Percentiles rank a stretch among this genome's conserved stretches.
phyloP scores from a whole-genome alignment of 2,888 invertebrate genomes.

The Xestia ashworthii region DNA sequence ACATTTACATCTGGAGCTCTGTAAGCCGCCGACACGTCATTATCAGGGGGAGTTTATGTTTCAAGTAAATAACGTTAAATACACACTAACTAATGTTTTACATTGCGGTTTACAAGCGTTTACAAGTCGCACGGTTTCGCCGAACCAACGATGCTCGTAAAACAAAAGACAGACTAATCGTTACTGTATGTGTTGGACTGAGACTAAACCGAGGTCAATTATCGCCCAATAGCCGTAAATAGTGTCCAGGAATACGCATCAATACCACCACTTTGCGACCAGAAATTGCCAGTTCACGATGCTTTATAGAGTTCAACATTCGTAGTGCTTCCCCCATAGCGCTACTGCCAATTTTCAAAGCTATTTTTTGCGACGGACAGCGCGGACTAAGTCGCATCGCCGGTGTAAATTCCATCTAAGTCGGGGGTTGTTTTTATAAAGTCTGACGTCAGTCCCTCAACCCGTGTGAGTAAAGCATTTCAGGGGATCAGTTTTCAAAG shows the following conservation, averaged over 20 bases:
- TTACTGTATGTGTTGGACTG: conserved; percentile 14
- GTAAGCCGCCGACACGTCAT: conserved; percentile 52
- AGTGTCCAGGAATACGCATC: conserved; percentile 12
- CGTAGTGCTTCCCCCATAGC: background rate
- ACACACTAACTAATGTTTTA: background rate
- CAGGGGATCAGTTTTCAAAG: conserved; percentile 80
- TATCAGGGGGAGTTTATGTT: conserved; percentile 51
- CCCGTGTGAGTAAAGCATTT: conserved; percentile 72
- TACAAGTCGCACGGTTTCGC: background rate
- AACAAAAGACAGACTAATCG: conserved; percentile 21
- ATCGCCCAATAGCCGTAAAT: conserved; percentile 21
- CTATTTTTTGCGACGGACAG: conserved; percentile 17
- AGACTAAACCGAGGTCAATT: conserved; percentile 15
- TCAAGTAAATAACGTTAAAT: conserved; percentile 57
- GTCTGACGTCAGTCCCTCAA: conserved; percentile 69
- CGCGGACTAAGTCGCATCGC: conserved; percentile 16
- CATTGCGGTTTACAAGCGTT: background rate
- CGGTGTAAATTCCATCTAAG: conserved; percentile 48
- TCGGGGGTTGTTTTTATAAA: conserved; percentile 68
- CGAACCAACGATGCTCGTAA: conserved; percentile 4
- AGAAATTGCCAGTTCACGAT: conserved; percentile 6
- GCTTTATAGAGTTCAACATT: background rate
- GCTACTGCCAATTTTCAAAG: background rate
- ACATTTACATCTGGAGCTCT: conserved; percentile 64
- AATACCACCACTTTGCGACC: conserved; percentile 9